These are phyloP conservation scores for Alfaro cultratus DNA, from an alignment of 2,797 vertebrate genomes.

Conservation along the genomic window DNA sequence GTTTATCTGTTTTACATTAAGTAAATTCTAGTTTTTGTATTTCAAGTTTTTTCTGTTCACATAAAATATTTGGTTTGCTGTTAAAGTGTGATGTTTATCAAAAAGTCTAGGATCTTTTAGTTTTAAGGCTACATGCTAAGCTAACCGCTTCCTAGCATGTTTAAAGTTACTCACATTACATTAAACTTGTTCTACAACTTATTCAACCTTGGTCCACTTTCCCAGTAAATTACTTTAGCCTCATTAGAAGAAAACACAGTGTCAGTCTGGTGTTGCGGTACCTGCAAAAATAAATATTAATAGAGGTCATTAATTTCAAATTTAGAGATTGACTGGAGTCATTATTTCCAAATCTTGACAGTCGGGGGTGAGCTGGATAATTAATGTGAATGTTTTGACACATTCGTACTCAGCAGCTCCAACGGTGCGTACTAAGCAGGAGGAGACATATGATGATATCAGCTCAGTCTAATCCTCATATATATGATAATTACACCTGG, in stretches of 20 bases:
- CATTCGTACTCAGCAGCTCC: slow-evolving; percentile 8
- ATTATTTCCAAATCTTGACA: slow-evolving; percentile 51
- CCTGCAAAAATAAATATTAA: slow-evolving; percentile 48
- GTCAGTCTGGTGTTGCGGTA: slow-evolving; percentile 5
- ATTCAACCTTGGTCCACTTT: background rate
- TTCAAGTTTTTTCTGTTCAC: background rate
- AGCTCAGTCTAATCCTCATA: slow-evolving; percentile 19
- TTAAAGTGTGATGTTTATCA: background rate
- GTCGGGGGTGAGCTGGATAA: slow-evolving; percentile 24
- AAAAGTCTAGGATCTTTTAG: background rate
- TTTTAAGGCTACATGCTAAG: background rate
- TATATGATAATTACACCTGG: slow-evolving; percentile 36
- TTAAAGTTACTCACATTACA: background rate
- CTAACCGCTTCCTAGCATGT: background rate
- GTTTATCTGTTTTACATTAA: background rate
- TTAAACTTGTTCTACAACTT: background rate
- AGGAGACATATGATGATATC: slow-evolving; percentile 25
- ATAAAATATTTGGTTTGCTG: background rate
- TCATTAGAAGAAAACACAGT: background rate
- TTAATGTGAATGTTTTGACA: slow-evolving; percentile 29
- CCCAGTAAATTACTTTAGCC: background rate
- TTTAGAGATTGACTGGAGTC: slow-evolving; percentile 40
- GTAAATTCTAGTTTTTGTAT: too few relatives aligned
- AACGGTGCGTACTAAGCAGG: background rate
- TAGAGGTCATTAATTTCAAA: slow-evolving; percentile 56